A percentile compares a stretch with the other conserved stretches of the same genome.
Evolutionary conservation across 2,113 vertebrate species (phyloP).

Genomic region (Anser cygnoides): DNA sequence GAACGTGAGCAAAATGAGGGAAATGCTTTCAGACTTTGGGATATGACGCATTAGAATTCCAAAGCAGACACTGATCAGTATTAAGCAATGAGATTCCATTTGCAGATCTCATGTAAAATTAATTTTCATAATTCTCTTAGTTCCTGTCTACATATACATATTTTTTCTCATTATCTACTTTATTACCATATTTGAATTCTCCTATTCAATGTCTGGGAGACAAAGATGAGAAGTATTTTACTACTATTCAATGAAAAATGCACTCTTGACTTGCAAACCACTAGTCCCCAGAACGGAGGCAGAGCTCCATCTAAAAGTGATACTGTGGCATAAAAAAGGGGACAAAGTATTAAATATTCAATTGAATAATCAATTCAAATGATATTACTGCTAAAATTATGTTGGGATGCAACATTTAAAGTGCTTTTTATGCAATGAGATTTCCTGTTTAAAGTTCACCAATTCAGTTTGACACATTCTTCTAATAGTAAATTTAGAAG

Average conservation of each 20-base stretch:
- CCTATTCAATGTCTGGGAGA: background rate
- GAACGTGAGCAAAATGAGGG: background rate
- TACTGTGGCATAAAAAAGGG: background rate
- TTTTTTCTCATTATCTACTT: constrained; percentile 71
- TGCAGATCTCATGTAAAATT: constrained; percentile 77
- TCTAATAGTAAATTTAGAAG: constrained; percentile 7
- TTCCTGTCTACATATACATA: constrained; percentile 65
- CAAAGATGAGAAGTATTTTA: constrained; percentile 23
- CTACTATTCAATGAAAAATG: background rate
- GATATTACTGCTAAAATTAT: constrained; percentile 32
- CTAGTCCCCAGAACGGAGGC: background rate
- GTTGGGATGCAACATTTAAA: constrained; percentile 1
- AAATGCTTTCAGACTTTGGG: background rate
- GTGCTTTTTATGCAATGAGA: background rate
- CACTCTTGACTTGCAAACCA: background rate
- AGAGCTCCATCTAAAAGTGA: background rate
- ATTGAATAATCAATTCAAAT: constrained; percentile 59
- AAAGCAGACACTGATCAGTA: constrained; percentile 65
- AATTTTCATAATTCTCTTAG: constrained; percentile 77
- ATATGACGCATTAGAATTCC: constrained; percentile 64
- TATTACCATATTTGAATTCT: constrained; percentile 68
- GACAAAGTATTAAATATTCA: background rate
- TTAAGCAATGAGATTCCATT: constrained; percentile 70
- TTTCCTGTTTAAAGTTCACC: background rate
- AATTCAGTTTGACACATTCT: background rate